A percentile compares a stretch with the other conserved stretches of the same genome.
Evolutionary conservation across 2,888 invertebrate genomes (phyloP).

Genomic region (Idaea dimidiata): DNA sequence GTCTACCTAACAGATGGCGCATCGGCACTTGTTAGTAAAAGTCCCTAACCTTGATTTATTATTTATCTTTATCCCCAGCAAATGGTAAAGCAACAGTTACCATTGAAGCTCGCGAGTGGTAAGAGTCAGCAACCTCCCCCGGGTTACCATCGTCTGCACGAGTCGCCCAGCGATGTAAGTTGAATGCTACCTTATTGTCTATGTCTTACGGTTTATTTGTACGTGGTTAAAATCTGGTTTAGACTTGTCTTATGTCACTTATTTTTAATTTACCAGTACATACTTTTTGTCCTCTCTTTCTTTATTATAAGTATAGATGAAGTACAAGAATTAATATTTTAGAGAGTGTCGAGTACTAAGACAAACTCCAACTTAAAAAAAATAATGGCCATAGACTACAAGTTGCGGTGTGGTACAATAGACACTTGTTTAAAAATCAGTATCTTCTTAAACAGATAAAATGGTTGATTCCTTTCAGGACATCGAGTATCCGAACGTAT

Average conservation of each 20-base stretch:
- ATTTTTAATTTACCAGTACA: too few relatives aligned
- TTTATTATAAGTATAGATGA: too few relatives aligned
- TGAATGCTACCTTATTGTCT: slow-evolving; percentile 6
- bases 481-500: slow-evolving; percentile 75
- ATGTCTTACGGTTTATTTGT: slow-evolving; percentile 2
- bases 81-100: slow-evolving; percentile 92
- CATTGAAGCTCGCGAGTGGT: slow-evolving; percentile 89
- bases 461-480: slow-evolving; percentile 74
- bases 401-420: too few relatives aligned
- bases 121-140: slow-evolving; percentile 71
- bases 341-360: too few relatives aligned
- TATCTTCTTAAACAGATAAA: slow-evolving; percentile 59
- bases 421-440: too few relatives aligned
- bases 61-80: slow-evolving; percentile 39
- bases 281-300: too few relatives aligned
- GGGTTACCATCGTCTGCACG: slow-evolving; percentile 70
- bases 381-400: too few relatives aligned
- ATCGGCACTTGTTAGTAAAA: background rate
- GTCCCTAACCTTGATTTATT: background rate
- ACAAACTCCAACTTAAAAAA: too few relatives aligned
- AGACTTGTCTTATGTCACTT: background rate
- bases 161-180: slow-evolving; percentile 70
- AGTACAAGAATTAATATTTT: too few relatives aligned
- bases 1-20: background rate
- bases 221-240: background rate